Conservation (phyloP, 2,888 invertebrate genomes). For the Noctua janthe region DNA sequence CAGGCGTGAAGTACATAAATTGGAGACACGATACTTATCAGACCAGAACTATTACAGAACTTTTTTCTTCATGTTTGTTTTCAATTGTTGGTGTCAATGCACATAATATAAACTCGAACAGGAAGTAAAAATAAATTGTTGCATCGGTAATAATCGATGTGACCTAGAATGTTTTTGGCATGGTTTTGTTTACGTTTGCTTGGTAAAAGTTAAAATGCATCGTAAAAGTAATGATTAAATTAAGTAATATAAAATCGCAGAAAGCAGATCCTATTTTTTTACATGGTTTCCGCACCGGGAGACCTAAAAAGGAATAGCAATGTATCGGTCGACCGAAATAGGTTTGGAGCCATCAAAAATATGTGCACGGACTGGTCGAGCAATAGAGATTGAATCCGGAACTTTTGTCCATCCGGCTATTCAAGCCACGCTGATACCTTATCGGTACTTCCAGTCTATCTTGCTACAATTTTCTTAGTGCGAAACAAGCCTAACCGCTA, state of each 20-base stretch:
- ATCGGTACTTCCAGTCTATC: constrained; percentile 46
- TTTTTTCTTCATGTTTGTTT: constrained; percentile 55
- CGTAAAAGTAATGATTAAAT: background rate
- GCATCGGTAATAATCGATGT: constrained; percentile 33
- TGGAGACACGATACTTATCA: constrained; percentile 55
- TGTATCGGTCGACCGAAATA: background rate
- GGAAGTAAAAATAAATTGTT: constrained; percentile 40
- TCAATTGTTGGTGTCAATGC: constrained; percentile 48
- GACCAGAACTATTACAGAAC: constrained; percentile 59
- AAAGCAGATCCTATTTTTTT: background rate
- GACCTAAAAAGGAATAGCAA: background rate
- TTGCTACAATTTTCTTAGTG: constrained; percentile 30
- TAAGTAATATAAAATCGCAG: background rate
- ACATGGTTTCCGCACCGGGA: background rate
- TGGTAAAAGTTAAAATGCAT: background rate
- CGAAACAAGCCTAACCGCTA: constrained; percentile 31
- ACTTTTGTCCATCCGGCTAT: constrained; percentile 55
- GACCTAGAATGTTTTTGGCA: constrained; percentile 17
- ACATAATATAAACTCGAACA: constrained; percentile 32
- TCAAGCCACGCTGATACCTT: constrained; percentile 48
- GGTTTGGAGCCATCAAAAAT: background rate
- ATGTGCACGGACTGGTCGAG: constrained; percentile 23
- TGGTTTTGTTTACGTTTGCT: constrained; percentile 9
- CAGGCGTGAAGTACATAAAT: constrained; percentile 49
- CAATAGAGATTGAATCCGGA: constrained; percentile 38